Conservation (phyloP, 2,113 vertebrate species). For the Hemiscyllium ocellatum region DNA sequence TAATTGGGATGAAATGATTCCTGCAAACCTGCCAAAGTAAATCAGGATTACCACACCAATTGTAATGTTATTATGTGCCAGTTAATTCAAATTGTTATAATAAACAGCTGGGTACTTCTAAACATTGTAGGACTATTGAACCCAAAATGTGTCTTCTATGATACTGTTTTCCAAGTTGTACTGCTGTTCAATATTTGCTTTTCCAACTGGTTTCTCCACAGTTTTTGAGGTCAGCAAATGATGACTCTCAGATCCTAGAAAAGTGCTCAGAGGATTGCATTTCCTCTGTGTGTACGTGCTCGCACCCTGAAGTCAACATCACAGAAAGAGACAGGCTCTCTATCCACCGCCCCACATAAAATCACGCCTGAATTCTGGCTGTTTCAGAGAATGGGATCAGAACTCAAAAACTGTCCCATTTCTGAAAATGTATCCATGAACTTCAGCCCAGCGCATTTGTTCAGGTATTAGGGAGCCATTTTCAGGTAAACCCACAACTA, state of each 20-base stretch:
- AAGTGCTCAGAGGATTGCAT: background rate
- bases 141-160: background rate
- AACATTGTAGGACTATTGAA: background rate
- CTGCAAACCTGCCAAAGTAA: background rate
- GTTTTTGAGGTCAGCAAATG: background rate
- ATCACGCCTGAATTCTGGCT: no score
- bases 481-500: no score
- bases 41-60: background rate
- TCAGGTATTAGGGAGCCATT: no score
- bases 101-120: background rate
- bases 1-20: background rate
- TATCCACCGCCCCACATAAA: no score
- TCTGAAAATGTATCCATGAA: no score
- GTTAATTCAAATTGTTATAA: background rate
- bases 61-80: background rate
- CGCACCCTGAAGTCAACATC: no score
- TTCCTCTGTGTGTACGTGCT: background rate
- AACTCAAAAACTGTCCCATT: no score
- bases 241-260: background rate
- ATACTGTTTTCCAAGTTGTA: background rate
- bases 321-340: no score
- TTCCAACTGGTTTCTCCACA: background rate
- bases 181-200: background rate
- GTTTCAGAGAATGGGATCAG: no score
- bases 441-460: no score